Conservation (phyloP, 1,140 invertebrate species). For the Pseudomyrmex cubaensis region DNA sequence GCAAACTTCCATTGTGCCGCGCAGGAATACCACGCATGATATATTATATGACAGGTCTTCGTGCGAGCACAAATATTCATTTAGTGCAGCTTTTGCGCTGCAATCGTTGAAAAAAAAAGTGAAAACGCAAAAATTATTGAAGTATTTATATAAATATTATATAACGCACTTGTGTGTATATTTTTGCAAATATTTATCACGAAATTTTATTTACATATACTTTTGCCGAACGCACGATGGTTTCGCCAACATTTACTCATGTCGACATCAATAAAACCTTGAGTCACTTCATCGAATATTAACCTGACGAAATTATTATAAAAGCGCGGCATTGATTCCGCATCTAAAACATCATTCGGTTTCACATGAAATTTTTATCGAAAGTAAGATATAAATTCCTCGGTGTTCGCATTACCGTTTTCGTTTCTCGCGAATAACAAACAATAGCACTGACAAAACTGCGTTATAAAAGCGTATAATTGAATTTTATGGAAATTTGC, state of each 20-base stretch:
- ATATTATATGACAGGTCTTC: not conserved
- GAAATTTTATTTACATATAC: not conserved
- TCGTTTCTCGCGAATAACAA: constrained; percentile 6
- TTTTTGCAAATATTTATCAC: not conserved
- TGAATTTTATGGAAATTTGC: not conserved
- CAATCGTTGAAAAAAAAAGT: not conserved
- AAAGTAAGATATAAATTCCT: not conserved
- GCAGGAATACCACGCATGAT: constrained; percentile 16
- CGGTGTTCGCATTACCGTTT: not conserved
- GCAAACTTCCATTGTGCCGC: constrained; percentile 34
- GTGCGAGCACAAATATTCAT: constrained; percentile 1
- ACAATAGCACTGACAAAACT: constrained; percentile 21
- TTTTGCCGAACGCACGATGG: not conserved
- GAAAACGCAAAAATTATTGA: constrained; percentile 14
- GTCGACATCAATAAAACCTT: constrained; percentile 19
- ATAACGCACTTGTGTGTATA: not conserved
- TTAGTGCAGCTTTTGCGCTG: not conserved
- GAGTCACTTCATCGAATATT: not conserved
- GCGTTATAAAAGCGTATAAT: constrained; percentile 11
- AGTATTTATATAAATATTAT: not conserved
- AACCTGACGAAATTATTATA: constrained; percentile 22
- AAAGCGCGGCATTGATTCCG: constrained; percentile 33
- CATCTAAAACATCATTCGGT: constrained; percentile 14
- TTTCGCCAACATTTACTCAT: not conserved
- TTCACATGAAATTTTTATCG: not conserved